Percentiles rank a stretch among this genome's conserved stretches.
Evolutionary conservation across 2,113 vertebrate genomes (phyloP).

Genomic region (Nestor notabilis): DNA sequence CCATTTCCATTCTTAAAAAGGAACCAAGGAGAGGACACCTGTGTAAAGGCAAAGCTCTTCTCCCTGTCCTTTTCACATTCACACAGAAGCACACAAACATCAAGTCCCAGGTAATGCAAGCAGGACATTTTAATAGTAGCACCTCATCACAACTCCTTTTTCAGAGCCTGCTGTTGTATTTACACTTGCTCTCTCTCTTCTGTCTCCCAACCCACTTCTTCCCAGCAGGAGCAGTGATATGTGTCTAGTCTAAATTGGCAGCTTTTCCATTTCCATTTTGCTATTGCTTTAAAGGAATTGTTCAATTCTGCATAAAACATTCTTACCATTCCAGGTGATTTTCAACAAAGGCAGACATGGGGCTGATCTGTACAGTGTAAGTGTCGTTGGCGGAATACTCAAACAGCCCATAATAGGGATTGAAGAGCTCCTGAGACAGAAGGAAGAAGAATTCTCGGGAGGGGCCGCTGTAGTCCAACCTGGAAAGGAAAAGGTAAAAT

Average conservation of each 20-base stretch:
- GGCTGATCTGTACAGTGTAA: constrained; percentile 98
- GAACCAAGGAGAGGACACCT: not conserved
- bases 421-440: constrained; percentile 98
- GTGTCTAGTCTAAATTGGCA: not conserved
- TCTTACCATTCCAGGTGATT: constrained; percentile 96
- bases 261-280: not conserved
- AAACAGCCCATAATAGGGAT: constrained; percentile 97
- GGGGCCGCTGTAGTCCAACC: constrained; percentile 96
- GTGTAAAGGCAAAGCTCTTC: not conserved
- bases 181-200: not conserved
- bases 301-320: not conserved
- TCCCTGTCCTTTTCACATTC: not conserved
- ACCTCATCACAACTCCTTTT: not conserved
- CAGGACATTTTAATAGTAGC: not conserved
- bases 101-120: not conserved
- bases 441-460: constrained; percentile 99
- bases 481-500: constrained; percentile 65
- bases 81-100: not conserved
- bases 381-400: constrained; percentile 98
- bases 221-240: not conserved
- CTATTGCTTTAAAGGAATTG: not conserved
- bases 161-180: not conserved
- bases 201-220: not conserved
- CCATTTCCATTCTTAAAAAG: not conserved
- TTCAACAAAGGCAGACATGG: constrained; percentile 98